Evolutionary conservation across 2,888 invertebrate genomes (phyloP), one percentile per base, ranked within the genome.

Genomic region (Epinotia nisella): DNA sequence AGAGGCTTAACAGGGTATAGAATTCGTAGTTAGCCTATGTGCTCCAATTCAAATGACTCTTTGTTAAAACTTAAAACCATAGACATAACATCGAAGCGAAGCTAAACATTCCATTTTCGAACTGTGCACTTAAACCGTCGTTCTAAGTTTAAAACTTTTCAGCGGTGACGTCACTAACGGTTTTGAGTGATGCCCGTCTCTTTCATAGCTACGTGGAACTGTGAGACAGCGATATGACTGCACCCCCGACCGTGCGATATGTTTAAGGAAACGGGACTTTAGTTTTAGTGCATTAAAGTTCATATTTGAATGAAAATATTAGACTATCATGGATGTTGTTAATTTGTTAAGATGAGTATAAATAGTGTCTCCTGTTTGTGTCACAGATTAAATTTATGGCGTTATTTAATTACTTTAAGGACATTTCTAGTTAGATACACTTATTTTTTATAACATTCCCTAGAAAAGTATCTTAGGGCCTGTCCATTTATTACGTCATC

Each of bases 141-240:
- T 69, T 75, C 74, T 49, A 75, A 75, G 58, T 75, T 71, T 68
- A 60, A 71, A 64, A 58, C 69, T 68, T 56, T 71, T 71, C 74
- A 72, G 67, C 64, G 55, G 45, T 75, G 72, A 75, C 75, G 75
- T 75, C 75, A 75, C 69, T 70, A 75, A 75, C 75, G 75, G 75
- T 75, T 72, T 64, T 68, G 61, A 45, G 56, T 56, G 19, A 10
- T 41, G 29, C 58, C 41, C 29, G 39, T 69, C 69, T 41, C 59
- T 68, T 41, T 64, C 69, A 1, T 9, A 7, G n/a, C 2, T 45
- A 64, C 13, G 41, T 19, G 2, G n/a, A 69, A 7, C 10, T 53
- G 21, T 24, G 64, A 51, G 68, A 69, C n/a, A 29, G 58, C 21
- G 2, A 41, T n/a, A n/a, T 21, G 21, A 35, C 15, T 15, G 62